Percentiles rank a stretch among this genome's conserved stretches.
phyloP scores from a whole-genome alignment of 2,113 vertebrate species.

The Brevimyrus niger region DNA sequence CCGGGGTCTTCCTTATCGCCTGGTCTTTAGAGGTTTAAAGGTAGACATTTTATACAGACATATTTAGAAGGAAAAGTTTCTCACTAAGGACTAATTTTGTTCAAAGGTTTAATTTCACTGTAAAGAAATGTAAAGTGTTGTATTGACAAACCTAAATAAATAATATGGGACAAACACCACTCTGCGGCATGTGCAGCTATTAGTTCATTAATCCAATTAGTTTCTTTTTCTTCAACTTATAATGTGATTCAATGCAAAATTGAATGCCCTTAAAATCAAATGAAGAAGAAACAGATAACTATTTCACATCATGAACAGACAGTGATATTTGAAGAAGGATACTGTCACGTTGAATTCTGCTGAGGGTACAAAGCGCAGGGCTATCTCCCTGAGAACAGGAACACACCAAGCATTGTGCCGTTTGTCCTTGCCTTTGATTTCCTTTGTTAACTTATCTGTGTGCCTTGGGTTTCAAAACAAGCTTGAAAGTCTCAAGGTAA shows the following conservation, averaged over 20 bases:
- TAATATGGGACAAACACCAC: not conserved
- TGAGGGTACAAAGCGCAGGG: no score
- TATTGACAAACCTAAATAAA: not conserved
- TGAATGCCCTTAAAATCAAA: not conserved
- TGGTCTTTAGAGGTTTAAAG: not conserved
- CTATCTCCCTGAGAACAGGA: not conserved
- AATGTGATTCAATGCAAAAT: not conserved
- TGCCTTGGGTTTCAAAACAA: not conserved
- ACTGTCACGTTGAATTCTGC: not conserved
- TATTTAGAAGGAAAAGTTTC: not conserved
- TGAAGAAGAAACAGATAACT: slow-evolving; percentile 4
- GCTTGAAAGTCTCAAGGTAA: slow-evolving; percentile 8
- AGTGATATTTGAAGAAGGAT: slow-evolving; percentile 16
- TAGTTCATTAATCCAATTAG: not conserved
- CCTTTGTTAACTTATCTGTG: not conserved
- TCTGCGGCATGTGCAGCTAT: not conserved
- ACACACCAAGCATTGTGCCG: not conserved
- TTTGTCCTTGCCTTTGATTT: not conserved
- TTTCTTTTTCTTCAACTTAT: not conserved
- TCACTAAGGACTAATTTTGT: not conserved
- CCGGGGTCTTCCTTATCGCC: not conserved
- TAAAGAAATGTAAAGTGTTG: not conserved
- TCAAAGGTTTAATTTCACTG: not conserved
- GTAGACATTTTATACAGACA: not conserved
- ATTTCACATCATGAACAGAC: slow-evolving; percentile 21